phyloP scores from a whole-genome alignment of 2,113 vertebrate species.

The human region DNA sequence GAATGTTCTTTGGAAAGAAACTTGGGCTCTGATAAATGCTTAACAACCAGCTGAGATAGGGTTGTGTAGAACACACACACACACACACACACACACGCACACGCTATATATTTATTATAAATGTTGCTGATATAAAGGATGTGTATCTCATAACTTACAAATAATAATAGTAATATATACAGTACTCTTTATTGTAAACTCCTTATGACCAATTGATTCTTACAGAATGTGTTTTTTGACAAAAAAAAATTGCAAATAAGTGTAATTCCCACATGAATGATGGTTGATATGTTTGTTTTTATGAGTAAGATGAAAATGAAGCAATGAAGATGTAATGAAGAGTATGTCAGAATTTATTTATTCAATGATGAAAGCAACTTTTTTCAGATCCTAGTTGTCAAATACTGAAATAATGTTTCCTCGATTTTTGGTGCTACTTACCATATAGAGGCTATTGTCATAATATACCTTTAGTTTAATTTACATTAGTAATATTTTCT shows the following conservation, averaged over 20 bases:
- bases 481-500: not conserved
- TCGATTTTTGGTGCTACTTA: not conserved
- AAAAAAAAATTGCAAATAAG: not conserved
- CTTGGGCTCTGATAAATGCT: not conserved
- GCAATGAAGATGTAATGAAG: not conserved
- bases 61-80: not conserved
- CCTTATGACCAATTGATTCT: not conserved
- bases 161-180: not conserved
- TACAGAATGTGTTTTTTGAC: not conserved
- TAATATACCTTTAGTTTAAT: not conserved
- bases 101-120: not conserved
- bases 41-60: not conserved
- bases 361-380: not conserved
- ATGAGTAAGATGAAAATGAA: not conserved
- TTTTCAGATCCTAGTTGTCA: constrained; percentile 8
- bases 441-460: not conserved
- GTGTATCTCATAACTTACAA: not conserved
- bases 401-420: not conserved
- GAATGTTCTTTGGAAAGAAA: not conserved
- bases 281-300: not conserved
- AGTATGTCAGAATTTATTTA: not conserved
- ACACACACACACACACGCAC: too few relatives aligned
- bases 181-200: not conserved
- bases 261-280: not conserved
- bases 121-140: not conserved